Evolutionary conservation across 2,888 invertebrate species (phyloP).

Genomic region (Tipula lateralis): DNA sequence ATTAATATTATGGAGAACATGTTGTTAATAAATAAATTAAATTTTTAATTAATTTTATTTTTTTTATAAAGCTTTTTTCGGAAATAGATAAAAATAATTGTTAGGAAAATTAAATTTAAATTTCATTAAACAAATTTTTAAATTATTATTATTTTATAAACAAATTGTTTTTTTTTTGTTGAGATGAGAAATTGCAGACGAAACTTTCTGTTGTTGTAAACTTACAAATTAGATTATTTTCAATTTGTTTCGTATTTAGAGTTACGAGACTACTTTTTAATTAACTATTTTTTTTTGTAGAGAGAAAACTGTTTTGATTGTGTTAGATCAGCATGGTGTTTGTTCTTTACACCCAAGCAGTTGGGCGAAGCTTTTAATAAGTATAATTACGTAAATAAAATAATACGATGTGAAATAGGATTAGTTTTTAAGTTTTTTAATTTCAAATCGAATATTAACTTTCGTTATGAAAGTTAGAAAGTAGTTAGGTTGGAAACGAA

Average conservation of each 20-base stretch:
- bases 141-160: background rate
- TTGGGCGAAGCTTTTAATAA: no score
- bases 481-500: no score
- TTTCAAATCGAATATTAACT: no score
- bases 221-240: background rate
- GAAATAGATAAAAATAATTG: background rate
- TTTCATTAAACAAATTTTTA: slow-evolving; percentile 9
- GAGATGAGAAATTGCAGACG: background rate
- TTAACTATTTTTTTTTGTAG: background rate
- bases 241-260: background rate
- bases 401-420: no score
- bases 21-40: background rate
- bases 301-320: background rate
- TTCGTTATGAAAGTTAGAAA: no score
- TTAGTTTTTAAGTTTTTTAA: no score
- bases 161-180: background rate
- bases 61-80: background rate
- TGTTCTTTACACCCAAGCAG: no score
- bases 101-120: slow-evolving; percentile 24
- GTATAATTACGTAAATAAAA: no score
- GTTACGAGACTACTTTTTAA: background rate
- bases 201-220: background rate
- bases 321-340: no score
- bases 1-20: background rate
- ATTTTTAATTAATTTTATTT: background rate